Evolutionary conservation across 2,113 vertebrate genomes (phyloP).

Genomic region (Alethe diademata): DNA sequence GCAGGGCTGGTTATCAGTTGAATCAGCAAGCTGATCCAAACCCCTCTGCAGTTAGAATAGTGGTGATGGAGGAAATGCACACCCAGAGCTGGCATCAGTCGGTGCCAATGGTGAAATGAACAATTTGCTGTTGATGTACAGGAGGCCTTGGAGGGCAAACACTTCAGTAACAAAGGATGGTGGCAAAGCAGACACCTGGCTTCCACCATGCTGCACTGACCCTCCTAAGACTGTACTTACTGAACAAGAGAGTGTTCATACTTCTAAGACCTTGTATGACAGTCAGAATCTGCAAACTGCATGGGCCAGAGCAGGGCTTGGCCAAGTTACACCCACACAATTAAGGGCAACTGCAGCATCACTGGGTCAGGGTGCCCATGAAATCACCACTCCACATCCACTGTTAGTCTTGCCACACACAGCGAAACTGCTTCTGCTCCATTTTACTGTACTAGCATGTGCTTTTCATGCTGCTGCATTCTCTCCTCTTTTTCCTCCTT

Average conservation of each 20-base stretch:
- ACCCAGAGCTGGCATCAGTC: neutral
- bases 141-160: neutral
- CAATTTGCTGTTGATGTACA: neutral
- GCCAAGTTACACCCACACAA: neutral
- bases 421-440: neutral
- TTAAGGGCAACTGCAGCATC: neutral
- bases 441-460: neutral
- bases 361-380: fast-evolving
- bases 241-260: neutral
- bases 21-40: neutral
- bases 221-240: neutral
- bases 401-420: neutral
- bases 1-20: neutral
- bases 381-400: neutral
- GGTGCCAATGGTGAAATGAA: neutral
- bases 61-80: neutral
- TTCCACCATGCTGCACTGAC: neutral
- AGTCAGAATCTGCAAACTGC: neutral
- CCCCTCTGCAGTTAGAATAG: neutral
- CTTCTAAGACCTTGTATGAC: neutral
- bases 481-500: neutral
- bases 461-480: neutral
- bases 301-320: neutral
- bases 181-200: neutral
- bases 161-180: neutral